A percentile compares a stretch with the other conserved stretches of the same genome.
Conservation (phyloP, 2,797 vertebrate genomes). For the Octomys mimax region DNA sequence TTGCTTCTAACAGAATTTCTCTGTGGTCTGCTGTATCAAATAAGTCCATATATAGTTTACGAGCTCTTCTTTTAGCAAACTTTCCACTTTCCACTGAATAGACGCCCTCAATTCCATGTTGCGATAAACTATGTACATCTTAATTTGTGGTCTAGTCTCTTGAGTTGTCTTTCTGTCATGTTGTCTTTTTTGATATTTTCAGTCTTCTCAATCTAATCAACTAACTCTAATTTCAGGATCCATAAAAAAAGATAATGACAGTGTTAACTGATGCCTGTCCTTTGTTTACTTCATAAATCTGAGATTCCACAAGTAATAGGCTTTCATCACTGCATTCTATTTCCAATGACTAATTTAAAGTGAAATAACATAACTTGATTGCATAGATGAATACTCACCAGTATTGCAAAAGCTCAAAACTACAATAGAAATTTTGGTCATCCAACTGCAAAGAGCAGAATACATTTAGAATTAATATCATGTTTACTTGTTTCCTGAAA, state of each 20-base stretch:
- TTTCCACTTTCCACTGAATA: slow-evolving; percentile 13
- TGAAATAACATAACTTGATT: background rate
- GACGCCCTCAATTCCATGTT: background rate
- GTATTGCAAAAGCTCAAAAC: background rate
- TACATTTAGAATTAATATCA: background rate
- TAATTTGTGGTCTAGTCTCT: slow-evolving; percentile 58
- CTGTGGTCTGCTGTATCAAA: background rate
- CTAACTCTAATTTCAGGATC: background rate
- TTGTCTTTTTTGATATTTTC: slow-evolving; percentile 30
- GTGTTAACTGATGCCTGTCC: background rate
- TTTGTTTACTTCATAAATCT: background rate
- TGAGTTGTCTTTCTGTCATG: background rate
- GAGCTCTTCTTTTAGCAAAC: slow-evolving; percentile 32
- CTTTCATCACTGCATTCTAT: background rate
- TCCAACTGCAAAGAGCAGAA: background rate
- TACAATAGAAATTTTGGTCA: background rate
- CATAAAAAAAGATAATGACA: background rate
- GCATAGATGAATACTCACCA: background rate
- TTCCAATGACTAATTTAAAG: slow-evolving; percentile 35
- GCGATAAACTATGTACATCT: background rate
- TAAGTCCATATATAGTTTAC: background rate
- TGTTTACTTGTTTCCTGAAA: background rate
- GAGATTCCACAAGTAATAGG: background rate
- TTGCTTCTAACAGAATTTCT: background rate
- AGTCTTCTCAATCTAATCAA: slow-evolving; percentile 48